These are phyloP conservation scores for Ficedula albicollis DNA, from an alignment of 2,797 vertebrate genomes.

Conservation along the genomic window DNA sequence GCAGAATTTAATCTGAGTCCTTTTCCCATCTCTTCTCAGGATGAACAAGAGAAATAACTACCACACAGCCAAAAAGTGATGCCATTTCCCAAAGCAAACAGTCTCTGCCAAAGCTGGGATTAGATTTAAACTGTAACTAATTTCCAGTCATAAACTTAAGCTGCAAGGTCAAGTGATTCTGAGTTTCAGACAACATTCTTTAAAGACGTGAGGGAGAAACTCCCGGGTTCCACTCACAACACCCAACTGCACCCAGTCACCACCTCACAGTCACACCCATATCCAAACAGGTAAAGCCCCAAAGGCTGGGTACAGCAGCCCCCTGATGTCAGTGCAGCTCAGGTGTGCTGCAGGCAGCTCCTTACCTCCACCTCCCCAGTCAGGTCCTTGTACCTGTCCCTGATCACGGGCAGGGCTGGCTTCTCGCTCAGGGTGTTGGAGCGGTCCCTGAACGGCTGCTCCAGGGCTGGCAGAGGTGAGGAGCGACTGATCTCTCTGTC, in stretches of 20 bases:
- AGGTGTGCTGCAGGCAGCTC: accelerated
- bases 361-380: constrained; percentile 98
- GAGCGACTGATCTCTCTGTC: constrained; percentile 91
- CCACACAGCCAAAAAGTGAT: neutral
- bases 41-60: neutral
- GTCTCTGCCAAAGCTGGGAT: constrained; percentile 5
- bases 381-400: constrained; percentile 98
- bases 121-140: neutral
- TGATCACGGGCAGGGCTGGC: constrained; percentile 91
- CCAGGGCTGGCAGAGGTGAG: constrained; percentile 82
- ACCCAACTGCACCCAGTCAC: neutral
- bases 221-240: neutral
- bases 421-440: constrained; percentile 95
- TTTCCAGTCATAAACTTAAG: neutral
- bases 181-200: neutral
- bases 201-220: neutral
- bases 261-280: neutral
- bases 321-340: neutral
- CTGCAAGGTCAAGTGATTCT: neutral
- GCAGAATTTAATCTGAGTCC: neutral
- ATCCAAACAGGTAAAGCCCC: accelerated
- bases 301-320: neutral
- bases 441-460: constrained; percentile 91
- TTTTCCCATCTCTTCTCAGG: neutral
- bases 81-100: neutral